Conservation (phyloP, 92 coral and sea anemone genomes). For the Epizoanthus rinbou region DNA sequence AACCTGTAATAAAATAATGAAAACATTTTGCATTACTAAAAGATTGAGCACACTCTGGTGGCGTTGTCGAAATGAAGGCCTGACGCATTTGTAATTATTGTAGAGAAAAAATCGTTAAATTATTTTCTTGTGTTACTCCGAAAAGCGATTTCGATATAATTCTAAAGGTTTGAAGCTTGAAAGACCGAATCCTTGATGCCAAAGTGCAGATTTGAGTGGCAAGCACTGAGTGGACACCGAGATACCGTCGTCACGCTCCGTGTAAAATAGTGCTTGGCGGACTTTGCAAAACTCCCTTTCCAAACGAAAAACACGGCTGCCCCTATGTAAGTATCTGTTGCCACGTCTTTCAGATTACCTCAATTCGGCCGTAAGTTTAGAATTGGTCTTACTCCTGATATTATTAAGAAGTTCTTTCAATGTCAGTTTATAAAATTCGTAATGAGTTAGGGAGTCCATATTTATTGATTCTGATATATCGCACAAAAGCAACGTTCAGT, state of each 20-base stretch:
- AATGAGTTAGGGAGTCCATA: constrained; percentile 7
- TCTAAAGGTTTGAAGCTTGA: too few relatives aligned
- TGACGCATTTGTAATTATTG: too few relatives aligned
- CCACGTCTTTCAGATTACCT: background rate
- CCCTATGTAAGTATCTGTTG: background rate
- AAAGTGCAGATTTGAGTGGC: too few relatives aligned
- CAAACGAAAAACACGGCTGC: background rate
- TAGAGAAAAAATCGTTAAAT: too few relatives aligned
- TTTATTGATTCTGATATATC: background rate
- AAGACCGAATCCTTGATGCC: too few relatives aligned
- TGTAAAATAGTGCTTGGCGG: background rate
- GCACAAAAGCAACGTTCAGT: background rate
- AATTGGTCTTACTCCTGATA: background rate
- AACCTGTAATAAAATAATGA: too few relatives aligned
- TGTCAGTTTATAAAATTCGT: background rate
- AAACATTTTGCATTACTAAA: too few relatives aligned
- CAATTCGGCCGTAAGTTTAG: background rate
- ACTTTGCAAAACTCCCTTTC: background rate
- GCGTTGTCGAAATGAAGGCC: too few relatives aligned
- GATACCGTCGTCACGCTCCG: background rate
- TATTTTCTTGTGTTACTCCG: too few relatives aligned
- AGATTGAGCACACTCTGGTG: too few relatives aligned
- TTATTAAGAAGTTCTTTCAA: background rate
- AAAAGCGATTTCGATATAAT: too few relatives aligned
- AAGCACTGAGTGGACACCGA: background rate